Evolutionary conservation across 2,888 invertebrate species (phyloP), one percentile per base, ranked within the genome.

Genomic region (Folsomia manolachei): DNA sequence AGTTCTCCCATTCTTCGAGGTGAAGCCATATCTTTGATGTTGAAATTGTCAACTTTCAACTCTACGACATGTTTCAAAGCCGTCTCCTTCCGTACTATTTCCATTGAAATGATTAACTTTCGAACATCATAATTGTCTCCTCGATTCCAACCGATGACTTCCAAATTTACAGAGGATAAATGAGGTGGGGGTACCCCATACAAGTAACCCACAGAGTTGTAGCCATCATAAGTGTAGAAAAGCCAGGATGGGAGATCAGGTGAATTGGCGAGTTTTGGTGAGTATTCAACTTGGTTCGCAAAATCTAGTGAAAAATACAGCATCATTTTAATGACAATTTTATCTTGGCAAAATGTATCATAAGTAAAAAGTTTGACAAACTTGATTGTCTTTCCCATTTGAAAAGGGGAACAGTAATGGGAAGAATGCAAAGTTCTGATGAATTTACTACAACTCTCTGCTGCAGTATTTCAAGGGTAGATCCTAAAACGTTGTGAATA

Each of bases 231-330:
- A 74, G 90, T 89, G 82, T 93, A 94, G 69, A 91, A 88, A 77
- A 95, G 89, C 95, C 95, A 95, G 1, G 89, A 86, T 0, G 95
- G 95, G 60, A 95, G 85, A 84, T 95, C 94, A 0, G 95, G 94
- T 77, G 91, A 89, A 77, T 90, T 89, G 67, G 76, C 72, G 21
- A 79, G 75, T 52, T 78, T 69, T 4, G 78, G 77, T 21, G 62
- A 79, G 72, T 81, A 81, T 61, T 75, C 73, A 23, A 81, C 79
- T 39, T 78, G 76, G 60, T 79, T 79, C 21, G 79, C 70, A 14
- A 73, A 79, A 56, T 75, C 81, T 81, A n/a, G n/a, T n/a, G n/a
- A n/a, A n/a, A n/a, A n/a, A n/a, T n/a, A n/a, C n/a, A n/a, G n/a
- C 19, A 24, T 11, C 4, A 51, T n/a, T n/a, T n/a, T n/a, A n/a